Conservation (phyloP, 2,797 vertebrate genomes). For the Sebastes variabilis region DNA sequence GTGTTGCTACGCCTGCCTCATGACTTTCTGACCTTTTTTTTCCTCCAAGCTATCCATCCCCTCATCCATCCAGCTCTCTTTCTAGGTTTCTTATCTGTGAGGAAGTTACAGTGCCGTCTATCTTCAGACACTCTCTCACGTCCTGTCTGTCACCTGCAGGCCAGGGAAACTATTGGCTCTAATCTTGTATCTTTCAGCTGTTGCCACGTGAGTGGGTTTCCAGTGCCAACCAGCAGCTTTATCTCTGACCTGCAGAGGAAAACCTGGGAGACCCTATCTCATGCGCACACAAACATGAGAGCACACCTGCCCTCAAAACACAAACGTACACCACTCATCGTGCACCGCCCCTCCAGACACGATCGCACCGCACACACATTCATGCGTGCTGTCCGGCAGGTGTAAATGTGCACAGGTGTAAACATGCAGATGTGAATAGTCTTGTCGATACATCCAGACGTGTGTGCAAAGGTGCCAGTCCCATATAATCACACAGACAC, state of each 20-base stretch:
- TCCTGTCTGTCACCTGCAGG: constrained; percentile 60
- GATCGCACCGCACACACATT: neutral
- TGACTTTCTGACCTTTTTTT: constrained; percentile 5
- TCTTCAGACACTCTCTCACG: constrained; percentile 21
- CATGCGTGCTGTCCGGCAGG: constrained; percentile 10
- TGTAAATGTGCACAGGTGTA: constrained; percentile 17
- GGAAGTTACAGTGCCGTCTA: constrained; percentile 39
- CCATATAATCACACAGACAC: neutral
- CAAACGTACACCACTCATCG: constrained; percentile 1
- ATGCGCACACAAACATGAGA: constrained; percentile 14
- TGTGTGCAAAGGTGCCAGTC: neutral
- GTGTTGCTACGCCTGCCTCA: constrained; percentile 1
- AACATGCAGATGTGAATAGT: constrained; percentile 3
- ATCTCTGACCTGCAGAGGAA: constrained; percentile 73
- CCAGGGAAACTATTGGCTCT: constrained; percentile 55
- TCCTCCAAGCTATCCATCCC: constrained; percentile 7
- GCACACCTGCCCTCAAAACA: constrained; percentile 39
- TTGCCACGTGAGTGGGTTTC: constrained; percentile 65
- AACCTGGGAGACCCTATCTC: constrained; percentile 59
- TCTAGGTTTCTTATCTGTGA: constrained; percentile 50
- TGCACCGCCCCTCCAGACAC: neutral
- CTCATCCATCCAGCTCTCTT: constrained; percentile 23
- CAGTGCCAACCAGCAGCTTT: constrained; percentile 65
- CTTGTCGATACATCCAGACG: constrained; percentile 6
- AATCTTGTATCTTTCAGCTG: constrained; percentile 78